A percentile compares a stretch with the other conserved stretches of the same genome.
Conservation (phyloP, 2,113 vertebrate species). For the Saguinus midas region DNA sequence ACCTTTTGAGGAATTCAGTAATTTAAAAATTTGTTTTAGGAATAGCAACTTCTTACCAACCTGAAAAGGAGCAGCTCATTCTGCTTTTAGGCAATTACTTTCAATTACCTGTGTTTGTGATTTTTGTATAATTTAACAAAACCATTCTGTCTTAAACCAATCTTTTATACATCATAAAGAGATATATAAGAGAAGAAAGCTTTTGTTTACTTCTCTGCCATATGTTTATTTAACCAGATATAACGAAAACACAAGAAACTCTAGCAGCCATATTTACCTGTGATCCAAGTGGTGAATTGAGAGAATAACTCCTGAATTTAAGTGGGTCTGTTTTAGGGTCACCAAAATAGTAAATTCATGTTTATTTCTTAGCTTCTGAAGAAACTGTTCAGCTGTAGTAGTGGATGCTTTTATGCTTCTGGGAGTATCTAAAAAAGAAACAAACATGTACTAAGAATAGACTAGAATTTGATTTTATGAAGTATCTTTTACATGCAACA, state of each 20-base stretch:
- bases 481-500: neutral
- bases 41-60: neutral
- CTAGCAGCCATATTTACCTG: constrained; percentile 84
- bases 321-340: constrained; percentile 92
- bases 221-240: neutral
- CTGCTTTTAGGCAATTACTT: neutral
- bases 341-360: constrained; percentile 94
- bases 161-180: no score
- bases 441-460: constrained; percentile 32
- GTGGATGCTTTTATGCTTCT: constrained; percentile 92
- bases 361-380: constrained; percentile 96
- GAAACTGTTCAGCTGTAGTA: constrained; percentile 88
- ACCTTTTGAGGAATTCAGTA: neutral
- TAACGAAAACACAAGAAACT: neutral
- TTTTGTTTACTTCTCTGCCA: constrained; percentile 29
- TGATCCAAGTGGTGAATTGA: constrained; percentile 95
- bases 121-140: constrained; percentile 20
- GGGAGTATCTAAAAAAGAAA: constrained; percentile 86
- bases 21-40: neutral
- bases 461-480: constrained; percentile 47
- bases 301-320: constrained; percentile 97
- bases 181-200: no score
- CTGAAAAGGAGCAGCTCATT: constrained; percentile 41
- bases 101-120: constrained; percentile 29
- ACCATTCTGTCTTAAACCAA: constrained; percentile 22